Percentiles rank a stretch among this genome's conserved stretches.
Evolutionary conservation across 2,113 vertebrate species (phyloP).

Genomic region (Cynopterus brachyotis): DNA sequence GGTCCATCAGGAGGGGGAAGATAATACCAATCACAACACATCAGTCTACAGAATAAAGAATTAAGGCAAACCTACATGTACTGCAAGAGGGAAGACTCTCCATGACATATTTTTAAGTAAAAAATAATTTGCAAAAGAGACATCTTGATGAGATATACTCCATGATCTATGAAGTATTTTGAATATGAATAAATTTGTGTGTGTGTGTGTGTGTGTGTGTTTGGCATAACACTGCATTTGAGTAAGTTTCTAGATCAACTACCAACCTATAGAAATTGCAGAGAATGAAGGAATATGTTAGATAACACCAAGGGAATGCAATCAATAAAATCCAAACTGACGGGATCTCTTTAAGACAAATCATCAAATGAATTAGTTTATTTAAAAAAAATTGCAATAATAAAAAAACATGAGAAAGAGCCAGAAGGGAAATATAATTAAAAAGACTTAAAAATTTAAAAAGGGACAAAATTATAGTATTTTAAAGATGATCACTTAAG

Average conservation of each 20-base stretch:
- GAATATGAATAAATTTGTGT: background rate
- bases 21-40: background rate
- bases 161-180: background rate
- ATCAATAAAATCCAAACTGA: background rate
- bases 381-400: slow-evolving; percentile 13
- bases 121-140: background rate
- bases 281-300: background rate
- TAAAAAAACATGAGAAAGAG: background rate
- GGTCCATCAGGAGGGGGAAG: background rate
- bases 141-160: background rate
- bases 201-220: background rate
- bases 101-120: background rate
- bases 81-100: background rate
- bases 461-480: background rate
- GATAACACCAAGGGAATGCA: background rate
- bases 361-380: background rate
- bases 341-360: background rate
- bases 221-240: background rate
- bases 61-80: background rate
- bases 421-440: background rate
- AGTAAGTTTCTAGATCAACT: background rate
- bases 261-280: background rate
- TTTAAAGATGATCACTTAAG: background rate
- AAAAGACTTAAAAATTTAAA: background rate
- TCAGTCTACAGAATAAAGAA: background rate